phyloP scores from a whole-genome alignment of 2,797 vertebrate genomes.

The Scarus forsteni region DNA sequence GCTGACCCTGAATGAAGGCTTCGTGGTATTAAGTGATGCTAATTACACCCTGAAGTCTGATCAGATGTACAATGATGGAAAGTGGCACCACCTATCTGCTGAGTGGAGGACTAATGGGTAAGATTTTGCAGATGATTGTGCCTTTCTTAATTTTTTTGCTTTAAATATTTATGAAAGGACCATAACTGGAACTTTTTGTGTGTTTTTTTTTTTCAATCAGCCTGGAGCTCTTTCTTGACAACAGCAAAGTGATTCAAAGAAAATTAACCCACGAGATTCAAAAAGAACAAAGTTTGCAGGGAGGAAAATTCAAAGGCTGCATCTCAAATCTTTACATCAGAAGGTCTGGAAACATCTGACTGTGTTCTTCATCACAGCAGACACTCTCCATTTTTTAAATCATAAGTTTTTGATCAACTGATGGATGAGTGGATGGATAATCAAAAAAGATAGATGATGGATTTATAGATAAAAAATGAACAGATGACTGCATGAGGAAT shows the following conservation, averaged over 20 bases:
- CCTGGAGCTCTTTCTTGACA: conserved; percentile 71
- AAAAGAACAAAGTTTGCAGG: conserved; percentile 5
- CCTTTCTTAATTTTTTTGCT: background rate
- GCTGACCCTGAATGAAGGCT: conserved; percentile 66
- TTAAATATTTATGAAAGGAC: background rate
- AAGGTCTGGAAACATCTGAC: conserved; percentile 51
- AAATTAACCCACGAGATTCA: background rate
- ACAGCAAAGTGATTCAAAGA: conserved; percentile 36
- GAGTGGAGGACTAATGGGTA: conserved; percentile 50
- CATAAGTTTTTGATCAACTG: no score
- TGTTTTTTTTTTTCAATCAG: conserved; percentile 51
- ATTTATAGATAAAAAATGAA: no score
- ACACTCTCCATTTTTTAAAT: no score
- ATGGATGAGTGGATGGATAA: no score
- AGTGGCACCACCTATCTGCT: conserved; percentile 77
- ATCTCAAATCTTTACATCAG: conserved; percentile 69
- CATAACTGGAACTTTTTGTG: background rate
- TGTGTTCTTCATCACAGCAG: background rate
- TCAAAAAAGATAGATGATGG: no score
- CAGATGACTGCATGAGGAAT: no score
- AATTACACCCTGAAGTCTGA: conserved; percentile 57
- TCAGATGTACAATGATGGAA: conserved; percentile 66
- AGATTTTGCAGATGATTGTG: conserved; percentile 4
- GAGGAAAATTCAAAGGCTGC: conserved; percentile 46
- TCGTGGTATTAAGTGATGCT: conserved; percentile 54